These are phyloP conservation scores for Sesia bembeciformis DNA, from an alignment of 2,888 invertebrate genomes.

Conservation along the genomic window DNA sequence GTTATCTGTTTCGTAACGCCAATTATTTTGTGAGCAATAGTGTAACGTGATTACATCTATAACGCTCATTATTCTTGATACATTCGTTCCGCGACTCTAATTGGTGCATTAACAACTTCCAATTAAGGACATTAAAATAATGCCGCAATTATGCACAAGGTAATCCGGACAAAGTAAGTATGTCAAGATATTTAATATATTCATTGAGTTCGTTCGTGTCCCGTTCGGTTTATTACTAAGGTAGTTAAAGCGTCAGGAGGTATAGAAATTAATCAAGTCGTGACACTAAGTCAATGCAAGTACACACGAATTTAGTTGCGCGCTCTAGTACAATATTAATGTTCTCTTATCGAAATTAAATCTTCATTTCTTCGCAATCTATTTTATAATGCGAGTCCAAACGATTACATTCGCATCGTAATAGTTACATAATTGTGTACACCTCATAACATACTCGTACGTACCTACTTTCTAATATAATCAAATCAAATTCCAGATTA, in stretches of 20 bases:
- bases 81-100: slow-evolving; percentile 16
- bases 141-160: slow-evolving; percentile 58
- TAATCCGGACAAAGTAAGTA: slow-evolving; percentile 56
- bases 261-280: slow-evolving; percentile 43
- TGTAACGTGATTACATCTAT: slow-evolving; percentile 21
- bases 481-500: too few relatives aligned
- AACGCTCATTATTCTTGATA: slow-evolving; percentile 21
- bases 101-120: slow-evolving; percentile 21
- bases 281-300: slow-evolving; percentile 6
- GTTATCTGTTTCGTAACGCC: slow-evolving; percentile 12
- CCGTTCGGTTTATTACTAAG: slow-evolving; percentile 47
- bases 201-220: slow-evolving; percentile 58
- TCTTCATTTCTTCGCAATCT: slow-evolving; percentile 13
- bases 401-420: too few relatives aligned
- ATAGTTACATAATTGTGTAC: too few relatives aligned
- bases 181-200: slow-evolving; percentile 71
- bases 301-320: not conserved
- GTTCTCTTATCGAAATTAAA: slow-evolving; percentile 29
- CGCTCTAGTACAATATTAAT: slow-evolving; percentile 16
- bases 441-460: not conserved
- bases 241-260: slow-evolving; percentile 37
- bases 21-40: slow-evolving; percentile 13
- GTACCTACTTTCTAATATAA: too few relatives aligned
- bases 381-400: too few relatives aligned
- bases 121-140: slow-evolving; percentile 29